phyloP scores from a whole-genome alignment of 2,888 invertebrate species.

The Tryphoninae sp. region DNA sequence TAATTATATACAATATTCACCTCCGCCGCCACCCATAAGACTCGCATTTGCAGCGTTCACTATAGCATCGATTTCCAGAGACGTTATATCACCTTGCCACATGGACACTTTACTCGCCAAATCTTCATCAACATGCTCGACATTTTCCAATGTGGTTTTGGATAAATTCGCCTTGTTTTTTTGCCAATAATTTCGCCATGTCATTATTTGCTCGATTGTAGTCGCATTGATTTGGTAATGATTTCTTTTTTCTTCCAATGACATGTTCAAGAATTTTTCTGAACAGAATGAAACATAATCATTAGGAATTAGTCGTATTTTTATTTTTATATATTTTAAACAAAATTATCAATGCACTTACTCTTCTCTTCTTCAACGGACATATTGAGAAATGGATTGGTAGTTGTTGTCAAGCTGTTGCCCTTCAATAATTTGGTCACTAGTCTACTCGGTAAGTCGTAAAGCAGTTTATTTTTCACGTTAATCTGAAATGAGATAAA shows the following conservation, averaged over 20 bases:
- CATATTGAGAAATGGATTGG: conserved; percentile 60
- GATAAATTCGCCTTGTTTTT: conserved; percentile 79
- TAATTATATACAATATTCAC: conserved; percentile 74
- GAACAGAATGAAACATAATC: conserved; percentile 13
- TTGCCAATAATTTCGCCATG: conserved; percentile 83
- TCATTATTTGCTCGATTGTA: conserved; percentile 82
- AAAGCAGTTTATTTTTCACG: conserved; percentile 7
- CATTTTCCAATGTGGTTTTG: conserved; percentile 61
- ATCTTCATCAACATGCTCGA: conserved; percentile 68
- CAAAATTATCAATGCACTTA: conserved; percentile 60
- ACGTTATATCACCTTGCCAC: conserved; percentile 92
- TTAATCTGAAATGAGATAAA: conserved; percentile 41
- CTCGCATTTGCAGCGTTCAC: conserved; percentile 94
- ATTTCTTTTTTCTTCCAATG: conserved; percentile 83
- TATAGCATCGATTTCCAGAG: conserved; percentile 92
- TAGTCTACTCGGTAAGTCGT: conserved; percentile 22
- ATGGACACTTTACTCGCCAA: conserved; percentile 86
- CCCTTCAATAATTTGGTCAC: conserved; percentile 20
- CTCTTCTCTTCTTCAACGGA: conserved; percentile 73
- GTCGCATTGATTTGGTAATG: conserved; percentile 81
- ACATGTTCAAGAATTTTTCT: conserved; percentile 83
- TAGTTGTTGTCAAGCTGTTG: conserved; percentile 17
- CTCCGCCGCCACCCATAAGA: conserved; percentile 91
- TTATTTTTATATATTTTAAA: background rate
- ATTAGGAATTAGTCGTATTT: background rate